Evolutionary conservation across 2,797 vertebrate genomes (phyloP).

Genomic region (Hephaestus fuliginosus): DNA sequence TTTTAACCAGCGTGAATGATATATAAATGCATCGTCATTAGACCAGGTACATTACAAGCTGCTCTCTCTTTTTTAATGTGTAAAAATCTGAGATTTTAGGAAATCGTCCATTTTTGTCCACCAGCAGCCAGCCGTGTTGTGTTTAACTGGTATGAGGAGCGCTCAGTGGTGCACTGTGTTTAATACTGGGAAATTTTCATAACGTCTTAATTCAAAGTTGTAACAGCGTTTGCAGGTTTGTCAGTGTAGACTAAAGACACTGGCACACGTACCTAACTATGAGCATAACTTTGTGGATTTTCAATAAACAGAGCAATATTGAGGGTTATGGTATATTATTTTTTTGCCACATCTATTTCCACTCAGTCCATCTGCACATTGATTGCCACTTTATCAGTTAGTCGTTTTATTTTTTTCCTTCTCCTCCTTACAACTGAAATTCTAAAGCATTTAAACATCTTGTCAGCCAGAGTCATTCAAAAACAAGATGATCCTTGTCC

Average conservation of each 20-base stretch:
- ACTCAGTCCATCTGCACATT: constrained; percentile 5
- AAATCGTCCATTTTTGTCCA: not conserved
- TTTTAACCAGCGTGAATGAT: constrained; percentile 8
- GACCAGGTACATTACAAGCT: not conserved
- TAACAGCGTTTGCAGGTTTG: not conserved
- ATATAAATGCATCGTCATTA: not conserved
- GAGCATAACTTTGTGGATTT: constrained; percentile 25
- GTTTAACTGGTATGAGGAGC: constrained; percentile 13
- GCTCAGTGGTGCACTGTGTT: constrained; percentile 23
- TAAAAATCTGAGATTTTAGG: constrained; percentile 1
- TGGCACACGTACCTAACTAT: not conserved
- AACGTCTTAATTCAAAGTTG: constrained; percentile 11
- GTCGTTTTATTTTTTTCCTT: constrained; percentile 51
- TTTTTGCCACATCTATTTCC: constrained; percentile 21
- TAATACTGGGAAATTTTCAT: constrained; percentile 19
- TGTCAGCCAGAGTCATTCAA: constrained; percentile 19
- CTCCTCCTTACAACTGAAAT: constrained; percentile 28
- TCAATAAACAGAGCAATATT: constrained; percentile 20
- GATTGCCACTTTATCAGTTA: constrained; percentile 39
- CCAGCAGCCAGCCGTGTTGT: not conserved
- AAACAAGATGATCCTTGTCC: not conserved
- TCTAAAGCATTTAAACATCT: constrained; percentile 39
- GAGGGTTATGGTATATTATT: constrained; percentile 26
- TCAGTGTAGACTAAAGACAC: constrained; percentile 22
- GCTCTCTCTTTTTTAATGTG: constrained; percentile 9